A percentile compares a stretch with the other conserved stretches of the same genome.
phyloP scores from a whole-genome alignment of 2,113 vertebrate genomes.

The Tupaia tana region DNA sequence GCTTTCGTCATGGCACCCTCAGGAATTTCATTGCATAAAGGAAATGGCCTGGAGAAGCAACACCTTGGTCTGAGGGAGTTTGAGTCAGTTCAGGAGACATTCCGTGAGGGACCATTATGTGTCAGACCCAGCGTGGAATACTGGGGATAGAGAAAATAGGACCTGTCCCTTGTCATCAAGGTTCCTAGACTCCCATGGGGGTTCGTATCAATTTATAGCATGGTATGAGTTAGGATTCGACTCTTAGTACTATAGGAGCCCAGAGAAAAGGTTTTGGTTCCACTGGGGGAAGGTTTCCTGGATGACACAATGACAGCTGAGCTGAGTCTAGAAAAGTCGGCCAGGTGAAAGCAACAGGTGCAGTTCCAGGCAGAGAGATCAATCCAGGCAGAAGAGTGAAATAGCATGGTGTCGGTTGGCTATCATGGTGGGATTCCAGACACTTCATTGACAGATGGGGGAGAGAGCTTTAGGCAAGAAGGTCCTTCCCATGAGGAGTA shows the following conservation, averaged over 20 bases:
- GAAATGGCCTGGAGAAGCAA: not conserved
- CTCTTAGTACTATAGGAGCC: not conserved
- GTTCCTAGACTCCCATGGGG: not conserved
- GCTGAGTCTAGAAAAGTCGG: conserved; percentile 5
- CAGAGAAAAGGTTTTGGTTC: not conserved
- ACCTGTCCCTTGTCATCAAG: not conserved
- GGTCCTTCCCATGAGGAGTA: not conserved
- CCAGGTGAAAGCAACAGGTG: not conserved
- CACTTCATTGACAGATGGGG: not conserved
- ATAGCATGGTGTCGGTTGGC: not conserved
- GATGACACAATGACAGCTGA: not conserved
- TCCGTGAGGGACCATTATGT: not conserved
- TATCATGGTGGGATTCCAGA: not conserved
- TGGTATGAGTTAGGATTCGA: conserved; percentile 13
- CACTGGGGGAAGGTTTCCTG: not conserved
- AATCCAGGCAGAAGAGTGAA: not conserved
- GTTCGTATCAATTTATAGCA: not conserved
- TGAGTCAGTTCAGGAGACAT: conserved; percentile 4
- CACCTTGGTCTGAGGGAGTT: not conserved
- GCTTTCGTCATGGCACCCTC: not conserved
- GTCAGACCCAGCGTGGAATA: not conserved
- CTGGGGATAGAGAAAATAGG: not conserved
- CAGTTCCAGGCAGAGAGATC: not conserved
- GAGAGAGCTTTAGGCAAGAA: not conserved
- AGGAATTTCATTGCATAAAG: not conserved